These are phyloP conservation scores for Pangasianodon hypophthalmus DNA, from an alignment of 2,113 vertebrate species.

Conservation along the genomic window DNA sequence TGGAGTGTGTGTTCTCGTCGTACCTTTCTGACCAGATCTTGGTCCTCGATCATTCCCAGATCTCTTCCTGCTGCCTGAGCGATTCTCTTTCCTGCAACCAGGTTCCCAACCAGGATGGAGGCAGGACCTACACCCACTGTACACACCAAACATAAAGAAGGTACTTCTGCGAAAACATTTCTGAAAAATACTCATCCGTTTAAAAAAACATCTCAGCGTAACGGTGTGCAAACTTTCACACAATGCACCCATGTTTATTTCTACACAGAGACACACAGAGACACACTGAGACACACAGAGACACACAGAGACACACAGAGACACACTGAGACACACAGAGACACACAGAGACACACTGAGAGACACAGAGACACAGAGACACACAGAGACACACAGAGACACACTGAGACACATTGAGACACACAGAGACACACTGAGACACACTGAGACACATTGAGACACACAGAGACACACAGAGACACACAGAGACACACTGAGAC, in stretches of 20 bases:
- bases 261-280: not conserved
- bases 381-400: slow-evolving; percentile 14
- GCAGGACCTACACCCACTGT: slow-evolving; percentile 91
- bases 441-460: slow-evolving; percentile 56
- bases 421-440: slow-evolving; percentile 55
- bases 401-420: slow-evolving; percentile 58
- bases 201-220: not conserved
- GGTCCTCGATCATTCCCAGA: slow-evolving; percentile 93
- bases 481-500: slow-evolving; percentile 57
- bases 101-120: slow-evolving; percentile 96
- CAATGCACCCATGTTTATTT: not conserved
- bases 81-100: slow-evolving; percentile 96
- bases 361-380: slow-evolving; percentile 56
- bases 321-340: slow-evolving; percentile 56
- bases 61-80: slow-evolving; percentile 96
- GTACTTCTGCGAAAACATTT: not conserved
- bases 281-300: slow-evolving; percentile 53
- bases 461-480: slow-evolving; percentile 30
- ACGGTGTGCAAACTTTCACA: not conserved
- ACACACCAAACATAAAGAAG: not conserved
- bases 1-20: not conserved
- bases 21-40: slow-evolving; percentile 94
- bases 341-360: slow-evolving; percentile 55
- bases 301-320: not conserved
- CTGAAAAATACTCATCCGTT: not conserved